A percentile compares a stretch with the other conserved stretches of the same genome.
phyloP scores from a whole-genome alignment of 2,113 vertebrate genomes.

The Pagrus major region DNA sequence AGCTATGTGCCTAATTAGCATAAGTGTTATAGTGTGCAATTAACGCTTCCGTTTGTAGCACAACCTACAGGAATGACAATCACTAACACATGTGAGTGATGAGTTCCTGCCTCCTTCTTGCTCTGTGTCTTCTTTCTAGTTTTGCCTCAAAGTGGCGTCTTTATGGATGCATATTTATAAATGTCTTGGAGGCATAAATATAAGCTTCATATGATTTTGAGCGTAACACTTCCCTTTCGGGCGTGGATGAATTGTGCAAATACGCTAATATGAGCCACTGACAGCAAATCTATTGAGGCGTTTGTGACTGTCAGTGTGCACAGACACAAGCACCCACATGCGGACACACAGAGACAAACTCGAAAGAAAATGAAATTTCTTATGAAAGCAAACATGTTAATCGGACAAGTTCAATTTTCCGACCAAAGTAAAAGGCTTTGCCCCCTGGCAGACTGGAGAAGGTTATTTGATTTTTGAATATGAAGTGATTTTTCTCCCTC shows the following conservation, averaged over 20 bases:
- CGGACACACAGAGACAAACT: neutral
- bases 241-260: conserved; percentile 31
- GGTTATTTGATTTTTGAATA: conserved; percentile 66
- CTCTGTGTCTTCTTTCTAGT: conserved; percentile 1
- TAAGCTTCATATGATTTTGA: conserved; percentile 33
- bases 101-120: neutral
- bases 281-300: conserved; percentile 30
- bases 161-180: conserved; percentile 28
- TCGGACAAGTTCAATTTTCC: conserved; percentile 68
- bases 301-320: conserved; percentile 4
- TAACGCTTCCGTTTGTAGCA: conserved; percentile 25
- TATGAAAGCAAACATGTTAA: conserved; percentile 70
- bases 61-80: neutral
- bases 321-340: conserved; percentile 13
- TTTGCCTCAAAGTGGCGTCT: neutral
- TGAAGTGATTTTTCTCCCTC: conserved; percentile 60
- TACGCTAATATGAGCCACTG: conserved; percentile 49
- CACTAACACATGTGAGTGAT: conserved; percentile 9
- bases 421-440: conserved; percentile 65
- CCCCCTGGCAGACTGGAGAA: conserved; percentile 53
- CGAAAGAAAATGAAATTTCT: conserved; percentile 64
- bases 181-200: conserved; percentile 34
- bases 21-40: conserved; percentile 31
- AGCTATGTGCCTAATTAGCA: conserved; percentile 36
- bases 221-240: conserved; percentile 23